Conservation (phyloP, 2,888 invertebrate genomes). For the Matsumyia berberina region DNA sequence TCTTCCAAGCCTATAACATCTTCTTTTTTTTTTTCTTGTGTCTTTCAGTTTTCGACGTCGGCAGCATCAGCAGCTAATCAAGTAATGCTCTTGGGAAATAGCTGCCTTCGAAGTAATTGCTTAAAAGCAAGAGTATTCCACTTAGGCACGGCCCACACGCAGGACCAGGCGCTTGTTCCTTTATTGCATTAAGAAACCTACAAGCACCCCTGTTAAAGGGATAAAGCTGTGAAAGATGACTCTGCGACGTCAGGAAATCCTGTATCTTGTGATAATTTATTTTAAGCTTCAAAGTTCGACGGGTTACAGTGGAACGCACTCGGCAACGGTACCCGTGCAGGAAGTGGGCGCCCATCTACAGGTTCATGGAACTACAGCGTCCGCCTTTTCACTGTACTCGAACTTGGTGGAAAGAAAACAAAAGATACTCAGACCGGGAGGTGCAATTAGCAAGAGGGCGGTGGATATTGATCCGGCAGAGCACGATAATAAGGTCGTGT, state of each 20-base stretch:
- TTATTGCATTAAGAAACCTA: slow-evolving; percentile 41
- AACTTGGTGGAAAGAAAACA: slow-evolving; percentile 37
- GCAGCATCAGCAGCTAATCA: slow-evolving; percentile 30
- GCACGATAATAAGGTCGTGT: background rate
- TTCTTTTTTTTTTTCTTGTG: slow-evolving; percentile 16
- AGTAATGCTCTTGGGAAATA: slow-evolving; percentile 49
- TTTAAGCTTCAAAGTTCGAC: slow-evolving; percentile 57
- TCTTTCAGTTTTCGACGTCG: slow-evolving; percentile 34
- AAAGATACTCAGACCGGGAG: slow-evolving; percentile 18
- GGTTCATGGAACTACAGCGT: slow-evolving; percentile 19
- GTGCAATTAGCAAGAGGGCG: slow-evolving; percentile 22
- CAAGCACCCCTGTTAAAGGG: slow-evolving; percentile 9
- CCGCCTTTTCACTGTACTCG: slow-evolving; percentile 27
- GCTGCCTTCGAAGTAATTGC: slow-evolving; percentile 48
- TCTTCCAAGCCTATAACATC: slow-evolving; percentile 3
- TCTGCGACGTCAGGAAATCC: slow-evolving; percentile 46
- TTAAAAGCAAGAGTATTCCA: slow-evolving; percentile 48
- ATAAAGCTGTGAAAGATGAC: slow-evolving; percentile 62
- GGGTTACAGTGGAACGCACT: slow-evolving; percentile 26
- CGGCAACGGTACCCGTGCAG: slow-evolving; percentile 17
- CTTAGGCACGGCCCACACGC: slow-evolving; percentile 24
- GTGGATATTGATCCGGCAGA: slow-evolving; percentile 33
- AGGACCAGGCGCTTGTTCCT: slow-evolving; percentile 27
- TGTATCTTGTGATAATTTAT: slow-evolving; percentile 68
- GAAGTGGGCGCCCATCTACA: background rate